Evolutionary conservation across 2,797 vertebrate genomes (phyloP).

Genomic region (Sparus aurata): DNA sequence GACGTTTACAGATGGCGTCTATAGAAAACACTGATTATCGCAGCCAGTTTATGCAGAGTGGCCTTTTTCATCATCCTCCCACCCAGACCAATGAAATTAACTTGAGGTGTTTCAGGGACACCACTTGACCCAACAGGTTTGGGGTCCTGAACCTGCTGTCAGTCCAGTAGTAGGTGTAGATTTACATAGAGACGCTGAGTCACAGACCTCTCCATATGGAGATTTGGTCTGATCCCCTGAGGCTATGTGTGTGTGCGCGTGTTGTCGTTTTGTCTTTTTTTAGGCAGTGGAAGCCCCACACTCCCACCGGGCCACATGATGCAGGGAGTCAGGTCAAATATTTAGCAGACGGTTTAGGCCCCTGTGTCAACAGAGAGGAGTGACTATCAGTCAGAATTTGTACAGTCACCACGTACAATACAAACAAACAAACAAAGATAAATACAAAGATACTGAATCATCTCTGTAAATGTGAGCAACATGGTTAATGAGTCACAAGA

Average conservation of each 20-base stretch:
- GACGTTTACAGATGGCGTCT: neutral
- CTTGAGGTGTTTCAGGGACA: conserved; percentile 37
- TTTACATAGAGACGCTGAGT: conserved; percentile 72
- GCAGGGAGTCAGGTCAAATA: conserved; percentile 58
- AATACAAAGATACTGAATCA: neutral
- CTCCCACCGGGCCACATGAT: conserved; percentile 50
- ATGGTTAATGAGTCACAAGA: neutral
- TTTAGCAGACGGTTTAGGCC: conserved; percentile 26
- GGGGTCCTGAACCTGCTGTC: conserved; percentile 52
- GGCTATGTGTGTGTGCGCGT: conserved; percentile 13
- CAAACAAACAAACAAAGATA: conserved; percentile 15
- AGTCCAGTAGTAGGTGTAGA: conserved; percentile 64
- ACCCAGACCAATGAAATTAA: conserved; percentile 42
- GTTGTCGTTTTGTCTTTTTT: conserved; percentile 33
- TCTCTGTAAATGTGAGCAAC: neutral
- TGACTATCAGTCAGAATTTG: conserved; percentile 22
- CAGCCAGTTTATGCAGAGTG: conserved; percentile 29
- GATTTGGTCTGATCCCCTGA: conserved; percentile 47
- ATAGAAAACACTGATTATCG: conserved; percentile 22
- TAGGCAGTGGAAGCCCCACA: conserved; percentile 31
- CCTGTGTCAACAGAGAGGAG: conserved; percentile 26
- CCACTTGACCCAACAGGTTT: conserved; percentile 58
- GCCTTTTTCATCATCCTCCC: conserved; percentile 24
- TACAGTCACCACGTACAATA: neutral
- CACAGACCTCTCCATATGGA: conserved; percentile 49